phyloP scores from a whole-genome alignment of 2,888 invertebrate species.

The Latrodectus elegans region DNA sequence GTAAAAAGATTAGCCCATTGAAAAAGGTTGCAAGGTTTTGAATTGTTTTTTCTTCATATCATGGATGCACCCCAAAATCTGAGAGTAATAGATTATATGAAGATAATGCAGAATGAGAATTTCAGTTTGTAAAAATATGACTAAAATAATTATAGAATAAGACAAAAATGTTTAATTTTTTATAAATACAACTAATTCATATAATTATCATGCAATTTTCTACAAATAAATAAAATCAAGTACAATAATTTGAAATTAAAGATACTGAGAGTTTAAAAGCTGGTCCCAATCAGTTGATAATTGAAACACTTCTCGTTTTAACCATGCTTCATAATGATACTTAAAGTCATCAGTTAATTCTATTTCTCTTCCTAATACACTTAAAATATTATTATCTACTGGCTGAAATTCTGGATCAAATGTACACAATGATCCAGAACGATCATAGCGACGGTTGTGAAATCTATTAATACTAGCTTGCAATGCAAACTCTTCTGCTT shows the following conservation, averaged over 20 bases:
- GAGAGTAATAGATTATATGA: too few species aligned
- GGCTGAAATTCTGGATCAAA: slow-evolving; percentile 79
- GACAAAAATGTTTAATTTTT: too few species aligned
- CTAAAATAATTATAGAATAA: too few species aligned
- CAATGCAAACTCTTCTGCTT: slow-evolving; percentile 96
- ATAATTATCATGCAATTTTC: too few species aligned
- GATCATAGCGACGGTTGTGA: slow-evolving; percentile 90
- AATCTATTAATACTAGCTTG: slow-evolving; percentile 96
- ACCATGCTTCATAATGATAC: slow-evolving; percentile 94
- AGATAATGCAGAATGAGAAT: too few species aligned
- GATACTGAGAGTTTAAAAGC: slow-evolving; percentile 72
- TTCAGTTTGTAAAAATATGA: too few species aligned
- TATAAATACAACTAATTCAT: too few species aligned
- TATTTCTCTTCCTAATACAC: slow-evolving; percentile 84
- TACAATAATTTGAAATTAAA: slow-evolving; percentile 18
- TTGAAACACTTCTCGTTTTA: slow-evolving; percentile 96
- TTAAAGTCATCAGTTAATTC: slow-evolving; percentile 95
- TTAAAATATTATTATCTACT: slow-evolving; percentile 88
- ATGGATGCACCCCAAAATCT: too few species aligned
- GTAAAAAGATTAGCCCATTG: too few species aligned
- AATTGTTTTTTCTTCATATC: too few species aligned
- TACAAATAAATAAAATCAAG: neutral
- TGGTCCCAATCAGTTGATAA: slow-evolving; percentile 81
- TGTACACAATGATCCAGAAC: slow-evolving; percentile 47
- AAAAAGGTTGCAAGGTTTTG: too few species aligned